These are phyloP conservation scores for Dromiciops gliroides DNA, from an alignment of 2,113 vertebrate genomes.

Conservation along the genomic window DNA sequence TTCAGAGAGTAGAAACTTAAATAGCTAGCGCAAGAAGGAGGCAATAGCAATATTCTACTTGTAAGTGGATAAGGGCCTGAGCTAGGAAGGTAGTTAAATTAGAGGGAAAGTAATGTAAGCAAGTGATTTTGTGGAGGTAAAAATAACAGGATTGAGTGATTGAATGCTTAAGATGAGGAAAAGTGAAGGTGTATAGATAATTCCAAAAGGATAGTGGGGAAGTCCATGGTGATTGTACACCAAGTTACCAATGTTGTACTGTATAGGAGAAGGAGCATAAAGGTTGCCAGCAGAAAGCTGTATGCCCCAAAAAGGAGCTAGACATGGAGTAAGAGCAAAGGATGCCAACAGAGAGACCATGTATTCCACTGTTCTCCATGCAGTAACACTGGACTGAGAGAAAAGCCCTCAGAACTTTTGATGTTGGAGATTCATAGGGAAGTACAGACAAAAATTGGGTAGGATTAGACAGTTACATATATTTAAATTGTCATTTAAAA, in stretches of 20 bases:
- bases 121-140: not conserved
- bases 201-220: too few relatives aligned
- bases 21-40: not conserved
- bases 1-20: not conserved
- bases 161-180: too few relatives aligned
- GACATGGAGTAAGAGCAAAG: not conserved
- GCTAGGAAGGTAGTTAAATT: not conserved
- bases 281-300: too few relatives aligned
- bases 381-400: not conserved
- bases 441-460: not conserved
- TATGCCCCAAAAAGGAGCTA: not conserved
- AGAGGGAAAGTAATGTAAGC: too few relatives aligned
- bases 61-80: not conserved
- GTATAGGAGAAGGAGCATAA: too few relatives aligned
- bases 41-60: not conserved
- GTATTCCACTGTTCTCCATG: not conserved
- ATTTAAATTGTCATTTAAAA: not conserved
- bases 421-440: not conserved
- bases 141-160: not conserved
- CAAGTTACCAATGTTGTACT: too few relatives aligned
- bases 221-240: too few relatives aligned
- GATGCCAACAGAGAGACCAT: not conserved
- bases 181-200: too few relatives aligned
- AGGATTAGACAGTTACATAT: not conserved
- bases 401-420: not conserved